A percentile compares a stretch with the other conserved stretches of the same genome.
Conservation (phyloP, 2,113 vertebrate species). For the Bubalus kerabau region DNA sequence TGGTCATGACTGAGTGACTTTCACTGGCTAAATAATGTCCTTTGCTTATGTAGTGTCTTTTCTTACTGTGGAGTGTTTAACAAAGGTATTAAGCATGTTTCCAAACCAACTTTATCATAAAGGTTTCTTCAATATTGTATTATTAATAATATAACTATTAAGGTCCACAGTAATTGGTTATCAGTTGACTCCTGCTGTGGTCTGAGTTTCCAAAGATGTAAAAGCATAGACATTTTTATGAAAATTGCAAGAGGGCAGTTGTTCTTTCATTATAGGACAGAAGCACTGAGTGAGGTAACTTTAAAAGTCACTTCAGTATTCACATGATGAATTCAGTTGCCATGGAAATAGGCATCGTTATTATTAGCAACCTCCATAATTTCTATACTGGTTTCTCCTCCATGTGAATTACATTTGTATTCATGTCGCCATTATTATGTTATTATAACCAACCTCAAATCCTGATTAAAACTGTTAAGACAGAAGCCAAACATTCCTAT, state of each 20-base stretch:
- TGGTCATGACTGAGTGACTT: no score
- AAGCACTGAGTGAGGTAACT: not conserved
- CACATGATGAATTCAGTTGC: not conserved
- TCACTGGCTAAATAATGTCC: not conserved
- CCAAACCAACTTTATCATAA: not conserved
- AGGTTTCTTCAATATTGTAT: not conserved
- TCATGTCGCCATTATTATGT: conserved; percentile 10
- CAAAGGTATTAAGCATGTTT: not conserved
- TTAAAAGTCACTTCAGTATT: not conserved
- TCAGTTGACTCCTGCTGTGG: not conserved
- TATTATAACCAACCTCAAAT: conserved; percentile 14
- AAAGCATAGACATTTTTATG: not conserved
- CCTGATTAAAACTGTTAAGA: conserved; percentile 15
- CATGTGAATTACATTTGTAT: not conserved
- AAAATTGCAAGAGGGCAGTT: not conserved
- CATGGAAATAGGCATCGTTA: not conserved
- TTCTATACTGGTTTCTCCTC: not conserved
- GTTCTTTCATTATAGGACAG: not conserved
- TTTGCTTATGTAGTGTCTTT: not conserved
- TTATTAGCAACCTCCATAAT: conserved; percentile 10
- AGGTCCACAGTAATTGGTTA: not conserved
- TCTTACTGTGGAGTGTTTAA: not conserved
- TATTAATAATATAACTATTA: not conserved
- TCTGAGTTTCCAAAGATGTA: not conserved
- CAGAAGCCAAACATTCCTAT: conserved; percentile 20